phyloP scores from a whole-genome alignment of 2,797 vertebrate genomes.

The Lateolabrax maculatus region DNA sequence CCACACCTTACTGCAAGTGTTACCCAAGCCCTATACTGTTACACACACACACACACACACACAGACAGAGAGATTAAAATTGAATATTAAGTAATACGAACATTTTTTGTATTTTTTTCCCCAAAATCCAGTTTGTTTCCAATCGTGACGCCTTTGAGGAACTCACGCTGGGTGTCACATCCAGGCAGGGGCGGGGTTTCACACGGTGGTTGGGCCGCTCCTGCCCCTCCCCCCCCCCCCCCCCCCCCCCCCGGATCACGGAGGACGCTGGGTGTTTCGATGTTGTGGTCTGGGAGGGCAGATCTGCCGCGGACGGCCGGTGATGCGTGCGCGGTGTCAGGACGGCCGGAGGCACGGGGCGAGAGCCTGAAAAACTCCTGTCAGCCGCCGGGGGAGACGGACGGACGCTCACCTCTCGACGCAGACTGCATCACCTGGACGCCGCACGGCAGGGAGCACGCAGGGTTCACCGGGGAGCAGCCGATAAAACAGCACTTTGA shows the following conservation, averaged over 20 bases:
- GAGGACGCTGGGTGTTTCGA: background rate
- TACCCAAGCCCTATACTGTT: too few species aligned
- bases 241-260: background rate
- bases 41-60: background rate
- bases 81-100: too few species aligned
- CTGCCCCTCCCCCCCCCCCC: constrained; percentile 25
- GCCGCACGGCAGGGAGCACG: too few species aligned
- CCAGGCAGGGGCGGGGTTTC: constrained; percentile 24
- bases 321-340: constrained; percentile 2
- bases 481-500: background rate
- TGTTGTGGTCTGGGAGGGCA: background rate
- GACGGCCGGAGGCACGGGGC: background rate
- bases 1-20: background rate
- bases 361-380: constrained; percentile 28
- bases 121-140: background rate
- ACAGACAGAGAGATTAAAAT: background rate
- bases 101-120: too few species aligned
- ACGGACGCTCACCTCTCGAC: too few species aligned
- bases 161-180: background rate
- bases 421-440: background rate
- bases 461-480: background rate
- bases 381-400: constrained; percentile 49
- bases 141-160: background rate
- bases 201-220: background rate
- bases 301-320: background rate